Base-by-base conservation (phyloP, 2,888 invertebrate species). In the Yponomeuta malinellus region DNA sequence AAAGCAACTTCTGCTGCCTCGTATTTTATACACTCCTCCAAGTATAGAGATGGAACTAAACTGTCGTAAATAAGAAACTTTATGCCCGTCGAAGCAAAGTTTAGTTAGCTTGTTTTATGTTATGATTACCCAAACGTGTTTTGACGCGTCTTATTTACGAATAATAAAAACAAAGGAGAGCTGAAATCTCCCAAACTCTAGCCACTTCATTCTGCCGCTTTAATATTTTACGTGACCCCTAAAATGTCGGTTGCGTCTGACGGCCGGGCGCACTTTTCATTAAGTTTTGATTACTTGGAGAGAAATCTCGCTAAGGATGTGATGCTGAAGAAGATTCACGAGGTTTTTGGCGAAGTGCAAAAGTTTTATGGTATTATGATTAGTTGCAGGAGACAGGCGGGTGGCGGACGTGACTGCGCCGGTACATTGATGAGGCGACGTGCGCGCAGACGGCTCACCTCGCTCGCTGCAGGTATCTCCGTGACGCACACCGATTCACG, bases 151-250 rank as follows among this genome's bases (percentile, higher is more conserved):
- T 89, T 89, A 90, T 88, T 90, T 89, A 88, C 85, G 90, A 88
- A 92, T 91, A 91, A 90, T 91, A 91, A 92, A 91, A 92, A 90
- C 90, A 89, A 86, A 87, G 87, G 87, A 86, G 91, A 87, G 87
- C 88, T 89, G 90, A 91, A 89, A 72, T 66, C 70, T 66, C 70
- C 63, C 72, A 63, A 71, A 90, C 89, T 88, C 87, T 88, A 89
- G 89, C 90, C 88, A 91, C 90, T 91, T 88, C 91, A 89, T 90
- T 86, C 87, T 85, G 85, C 82, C 86, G 85, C 84, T 90, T 91
- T 92, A 91, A 92, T 92, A 92, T 92, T 92, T 90, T 92, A 92
- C 92, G 92, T 92, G 92, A 91, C 90, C 91, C 83, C 89, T 88
- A 85, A 90, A 90, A 89, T 89, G 87, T 88, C 84, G 85, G 85